Evolutionary conservation across 2,888 invertebrate genomes (phyloP), one percentile per base, ranked within the genome.

Genomic region (Tridacna gigas): DNA sequence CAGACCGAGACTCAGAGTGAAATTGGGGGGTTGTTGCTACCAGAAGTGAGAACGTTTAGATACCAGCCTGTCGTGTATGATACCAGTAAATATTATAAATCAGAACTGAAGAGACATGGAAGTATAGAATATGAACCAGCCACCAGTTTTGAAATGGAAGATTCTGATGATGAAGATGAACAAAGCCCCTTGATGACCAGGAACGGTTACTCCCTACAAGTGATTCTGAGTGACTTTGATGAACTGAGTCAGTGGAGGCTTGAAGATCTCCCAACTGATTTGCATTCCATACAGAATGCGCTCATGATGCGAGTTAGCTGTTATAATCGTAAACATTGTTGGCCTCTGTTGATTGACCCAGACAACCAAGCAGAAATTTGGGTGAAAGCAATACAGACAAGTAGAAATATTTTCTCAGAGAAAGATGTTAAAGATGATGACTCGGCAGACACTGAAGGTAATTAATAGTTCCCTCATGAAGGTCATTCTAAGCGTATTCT

Each of bases 341-440:
- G 94, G 94, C 94, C 94, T 0, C 86, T 94, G 47, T 89, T 94
- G 47, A 90, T 94, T 67, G 94, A 94, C 82, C 94, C 94, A 5
- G 94, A 94, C 77, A 90, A 92, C 79, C 93, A 93, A 88, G 94
- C 93, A 2, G 93, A 94, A 86, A 86, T 89, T 79, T 94, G 94
- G 94, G 92, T 94, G 56, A 91, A 90, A 67, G 86, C 92, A 9
- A 76, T 94, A 78, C 93, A 94, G 88, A 88, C 80, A 13, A 91
- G 91, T 74, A 80, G 75, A 25, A 92, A 92, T 77, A 83, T 92
- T 69, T 93, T 93, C 89, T 89, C 88, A 11, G 91, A 91, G 77
- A 88, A 83, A 56, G 91, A 93, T 79, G 89, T 92, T 2, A 79
- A 86, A 22, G 89, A 88, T 47, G 88, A 89, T 37, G 83, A 84